Percentiles rank a stretch among this genome's conserved stretches.
phyloP scores from a whole-genome alignment of 23 tunicate species.

The Phallusia fumigata region DNA sequence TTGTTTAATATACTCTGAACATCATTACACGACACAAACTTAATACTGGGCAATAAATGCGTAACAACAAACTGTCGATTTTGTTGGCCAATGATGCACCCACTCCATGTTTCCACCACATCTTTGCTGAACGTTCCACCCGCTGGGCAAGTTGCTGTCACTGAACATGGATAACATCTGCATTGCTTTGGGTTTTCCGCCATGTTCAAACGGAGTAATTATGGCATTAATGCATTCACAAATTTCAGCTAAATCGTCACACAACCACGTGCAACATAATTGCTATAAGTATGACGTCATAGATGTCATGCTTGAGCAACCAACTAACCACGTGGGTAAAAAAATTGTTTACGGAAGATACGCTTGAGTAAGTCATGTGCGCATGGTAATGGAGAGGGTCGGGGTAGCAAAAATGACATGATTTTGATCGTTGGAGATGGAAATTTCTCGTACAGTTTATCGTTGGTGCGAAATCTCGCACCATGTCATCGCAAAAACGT shows the following conservation, averaged over 20 bases:
- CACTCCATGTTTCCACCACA: constrained; percentile 30
- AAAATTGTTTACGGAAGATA: not conserved
- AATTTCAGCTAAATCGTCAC: not conserved
- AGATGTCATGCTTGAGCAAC: not conserved
- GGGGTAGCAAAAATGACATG: not conserved
- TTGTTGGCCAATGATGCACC: constrained; percentile 1
- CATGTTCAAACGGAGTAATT: not conserved
- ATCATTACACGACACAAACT: constrained; percentile 26
- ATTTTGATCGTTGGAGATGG: constrained; percentile 59
- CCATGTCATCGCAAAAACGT: not conserved
- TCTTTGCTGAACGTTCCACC: not conserved
- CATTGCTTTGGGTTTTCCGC: not conserved
- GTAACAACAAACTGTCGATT: constrained; percentile 31
- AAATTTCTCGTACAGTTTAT: constrained; percentile 48
- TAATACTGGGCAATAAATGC: constrained; percentile 4
- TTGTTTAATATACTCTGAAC: not conserved
- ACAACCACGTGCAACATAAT: not conserved
- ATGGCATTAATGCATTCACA: not conserved
- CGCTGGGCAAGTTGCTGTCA: not conserved
- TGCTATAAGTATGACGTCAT: not conserved
- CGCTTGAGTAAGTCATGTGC: not conserved
- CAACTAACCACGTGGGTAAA: not conserved
- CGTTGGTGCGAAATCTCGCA: not conserved
- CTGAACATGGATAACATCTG: not conserved
- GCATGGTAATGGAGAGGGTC: no score